phyloP scores from a whole-genome alignment of 2,113 vertebrate genomes.

The Tyrannus savana region DNA sequence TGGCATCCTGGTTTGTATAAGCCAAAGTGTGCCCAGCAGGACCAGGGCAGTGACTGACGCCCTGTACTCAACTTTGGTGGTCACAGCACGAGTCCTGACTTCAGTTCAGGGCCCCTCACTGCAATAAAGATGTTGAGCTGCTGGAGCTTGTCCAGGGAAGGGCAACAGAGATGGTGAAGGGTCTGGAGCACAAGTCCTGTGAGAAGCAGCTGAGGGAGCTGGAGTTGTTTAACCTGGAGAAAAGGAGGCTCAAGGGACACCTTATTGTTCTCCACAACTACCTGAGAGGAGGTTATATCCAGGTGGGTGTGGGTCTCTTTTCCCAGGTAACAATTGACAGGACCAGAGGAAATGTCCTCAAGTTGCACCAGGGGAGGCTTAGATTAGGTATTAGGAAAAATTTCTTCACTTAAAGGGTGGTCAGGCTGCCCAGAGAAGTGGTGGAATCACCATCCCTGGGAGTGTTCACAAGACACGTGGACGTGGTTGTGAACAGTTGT shows the following conservation, averaged over 20 bases:
- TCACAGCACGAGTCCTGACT: neutral
- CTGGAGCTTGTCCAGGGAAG: rapidly evolving
- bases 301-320: neutral
- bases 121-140: neutral
- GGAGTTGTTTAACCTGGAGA: neutral
- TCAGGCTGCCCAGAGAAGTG: neutral
- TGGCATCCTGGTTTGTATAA: neutral
- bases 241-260: neutral
- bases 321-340: neutral
- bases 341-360: neutral
- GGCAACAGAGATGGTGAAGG: rapidly evolving
- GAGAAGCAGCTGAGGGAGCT: neutral
- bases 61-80: rapidly evolving
- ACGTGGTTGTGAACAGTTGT: neutral
- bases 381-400: neutral
- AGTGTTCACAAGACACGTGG: neutral
- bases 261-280: neutral
- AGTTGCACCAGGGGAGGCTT: neutral
- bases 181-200: neutral
- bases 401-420: neutral
- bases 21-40: neutral
- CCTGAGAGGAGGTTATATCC: neutral
- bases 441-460: neutral
- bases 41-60: neutral
- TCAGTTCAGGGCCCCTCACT: neutral